Base-by-base conservation (phyloP, 2,797 vertebrate genomes). In the Lacerta bilineata region DNA sequence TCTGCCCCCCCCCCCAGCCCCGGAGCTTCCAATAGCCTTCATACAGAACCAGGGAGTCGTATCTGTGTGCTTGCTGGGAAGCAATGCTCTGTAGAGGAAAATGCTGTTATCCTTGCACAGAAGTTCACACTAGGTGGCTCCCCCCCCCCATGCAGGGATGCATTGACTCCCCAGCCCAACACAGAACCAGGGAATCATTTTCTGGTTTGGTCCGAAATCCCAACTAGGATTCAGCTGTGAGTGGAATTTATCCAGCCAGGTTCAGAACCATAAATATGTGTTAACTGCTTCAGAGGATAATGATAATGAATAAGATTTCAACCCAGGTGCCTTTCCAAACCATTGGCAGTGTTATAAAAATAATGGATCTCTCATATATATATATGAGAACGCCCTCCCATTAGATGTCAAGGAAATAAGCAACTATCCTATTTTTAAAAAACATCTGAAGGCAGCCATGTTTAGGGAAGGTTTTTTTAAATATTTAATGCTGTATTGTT, bases 161-260 rank as follows among this genome's bases (percentile, higher is more conserved):
- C 6, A 17, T 18, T 36, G 15, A 33, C n/a, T 33, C 33, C 69
- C 61, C 61, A 64, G 61, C 61, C 20, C 61, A 23, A 64, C 50
- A 55, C 13, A 55, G 50, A 72, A 33, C 11, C n/a, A n/a, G 29
- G 69, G 69, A 17, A 72, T 15, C 13, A 36, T 33, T 36, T 71
- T 33, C 10, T 71, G 68, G 9, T n/a, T 33, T 29, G 5, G 61
- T 64, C 61, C 5, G 0, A 64, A 23, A 6, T 33, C n/a, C 69
- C 29, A 71, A 11, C n/a, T 13, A 71, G 69, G 69, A n/a, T 71
- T 13, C 29, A 29, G 29, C 69, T n/a, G 69, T 74, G 10, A 8
- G 10, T 0, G 0, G 29, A 1, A 71, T 71, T 71, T n/a, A n/a
- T 33, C 59, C 15, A 10, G 69, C 69, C 69, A 33, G 29, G 10